Evolutionary conservation across 2,888 invertebrate species (phyloP), one percentile per base, ranked within the genome.

Genomic region (Dolomedes plantarius): DNA sequence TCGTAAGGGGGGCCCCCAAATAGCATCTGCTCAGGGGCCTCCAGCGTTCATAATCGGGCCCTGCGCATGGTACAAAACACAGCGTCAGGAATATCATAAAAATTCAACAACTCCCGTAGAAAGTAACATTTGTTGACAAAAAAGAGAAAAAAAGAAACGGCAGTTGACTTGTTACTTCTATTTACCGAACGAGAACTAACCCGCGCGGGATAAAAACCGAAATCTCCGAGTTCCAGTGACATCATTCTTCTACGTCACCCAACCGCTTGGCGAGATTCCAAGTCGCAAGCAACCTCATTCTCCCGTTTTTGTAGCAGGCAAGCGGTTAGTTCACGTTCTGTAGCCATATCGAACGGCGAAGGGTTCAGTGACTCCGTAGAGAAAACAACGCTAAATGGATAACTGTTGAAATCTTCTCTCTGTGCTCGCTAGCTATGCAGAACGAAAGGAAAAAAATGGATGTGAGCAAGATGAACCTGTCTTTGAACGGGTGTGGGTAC

Each of bases 401-500:
- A 23, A 56, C 3, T 23, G 11, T 56, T 46, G 46, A 46, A 2
- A n/a, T n/a, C n/a, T n/a, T n/a, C n/a, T n/a, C n/a, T n/a, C n/a
- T n/a, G n/a, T n/a, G n/a, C n/a, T n/a, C n/a, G n/a, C n/a, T n/a
- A n/a, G n/a, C n/a, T n/a, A n/a, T n/a, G n/a, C n/a, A n/a, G n/a
- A n/a, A 5, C 16, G 23, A 7, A 56, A 56, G 2, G 19, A 56
- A 23, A 46, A 46, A 46, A 23, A 56, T 56, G 56, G 75, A 80
- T 13, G 50, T 50, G 9, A 56, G 65, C 0, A 19, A 75, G 19
- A 71, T 80, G 65, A 87, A 97, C 94, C 93, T 99, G 90, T 98
- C 98, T 89, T 98, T 99, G 91, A 98, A 99, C 91, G 99, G 99
- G 89, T 99, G 99, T 93, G 99, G 99, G 89, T 99, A 99, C 92